phyloP scores from a whole-genome alignment of 1,140 invertebrate species.

The Meteorus sp. region DNA sequence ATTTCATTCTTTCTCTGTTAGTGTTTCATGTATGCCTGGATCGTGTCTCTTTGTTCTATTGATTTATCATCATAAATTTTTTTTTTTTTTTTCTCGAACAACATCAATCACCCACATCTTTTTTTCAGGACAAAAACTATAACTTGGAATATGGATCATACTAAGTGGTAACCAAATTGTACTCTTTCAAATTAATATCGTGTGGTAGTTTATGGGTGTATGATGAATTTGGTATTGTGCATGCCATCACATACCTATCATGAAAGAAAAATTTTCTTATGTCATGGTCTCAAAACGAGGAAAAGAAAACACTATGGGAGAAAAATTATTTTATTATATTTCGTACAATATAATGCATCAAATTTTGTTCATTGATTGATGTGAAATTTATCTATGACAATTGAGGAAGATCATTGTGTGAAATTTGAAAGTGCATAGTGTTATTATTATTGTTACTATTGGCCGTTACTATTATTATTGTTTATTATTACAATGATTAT shows the following conservation, averaged over 20 bases:
- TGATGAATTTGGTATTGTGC: conserved; percentile 13
- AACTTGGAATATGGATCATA: conserved; percentile 77
- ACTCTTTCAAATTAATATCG: conserved; percentile 6
- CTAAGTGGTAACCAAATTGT: conserved; percentile 66
- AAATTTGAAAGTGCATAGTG: too few relatives aligned
- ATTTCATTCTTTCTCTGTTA: too few relatives aligned
- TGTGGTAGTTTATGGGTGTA: conserved; percentile 19
- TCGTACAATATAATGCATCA: too few relatives aligned
- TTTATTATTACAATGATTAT: too few relatives aligned
- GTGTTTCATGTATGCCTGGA: too few relatives aligned
- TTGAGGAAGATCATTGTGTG: too few relatives aligned
- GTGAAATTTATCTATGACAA: too few relatives aligned
- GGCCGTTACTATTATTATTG: too few relatives aligned
- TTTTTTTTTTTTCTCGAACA: conserved; percentile 39
- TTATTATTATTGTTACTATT: too few relatives aligned
- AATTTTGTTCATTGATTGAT: too few relatives aligned
- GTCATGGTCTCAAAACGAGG: not conserved
- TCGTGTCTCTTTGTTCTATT: conserved; percentile 10
- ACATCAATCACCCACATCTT: conserved; percentile 26
- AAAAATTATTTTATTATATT: too few relatives aligned
- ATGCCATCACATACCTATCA: conserved; percentile 7
- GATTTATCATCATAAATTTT: conserved; percentile 27
- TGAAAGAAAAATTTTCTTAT: not conserved
- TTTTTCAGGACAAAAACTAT: conserved; percentile 82
- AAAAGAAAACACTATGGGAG: too few relatives aligned